Conservation (phyloP, 2,888 invertebrate genomes). For the Ophioninae sp. region DNA sequence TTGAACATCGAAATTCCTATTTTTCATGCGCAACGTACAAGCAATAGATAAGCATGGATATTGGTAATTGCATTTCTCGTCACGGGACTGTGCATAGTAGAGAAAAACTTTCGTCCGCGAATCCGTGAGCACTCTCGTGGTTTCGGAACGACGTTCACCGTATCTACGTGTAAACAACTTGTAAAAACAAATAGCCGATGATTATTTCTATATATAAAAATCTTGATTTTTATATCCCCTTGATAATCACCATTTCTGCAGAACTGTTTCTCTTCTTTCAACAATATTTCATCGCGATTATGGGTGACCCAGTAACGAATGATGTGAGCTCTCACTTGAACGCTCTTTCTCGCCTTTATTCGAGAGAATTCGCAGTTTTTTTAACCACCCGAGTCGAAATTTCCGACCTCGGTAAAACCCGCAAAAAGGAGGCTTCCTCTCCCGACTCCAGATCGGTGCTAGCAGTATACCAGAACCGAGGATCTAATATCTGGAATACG, state of each 20-base stretch:
- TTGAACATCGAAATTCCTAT: not conserved
- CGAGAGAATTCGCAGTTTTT: not conserved
- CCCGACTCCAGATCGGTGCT: too few relatives aligned
- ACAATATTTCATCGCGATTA: constrained; percentile 8
- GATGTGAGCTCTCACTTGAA: constrained; percentile 22
- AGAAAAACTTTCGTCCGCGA: constrained; percentile 58
- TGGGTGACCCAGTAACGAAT: not conserved
- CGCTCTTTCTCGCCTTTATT: not conserved
- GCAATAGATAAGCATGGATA: constrained; percentile 38
- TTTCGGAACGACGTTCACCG: constrained; percentile 19
- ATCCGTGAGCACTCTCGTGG: constrained; percentile 27
- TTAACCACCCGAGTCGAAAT: not conserved
- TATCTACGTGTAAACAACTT: not conserved
- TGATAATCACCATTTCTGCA: constrained; percentile 8
- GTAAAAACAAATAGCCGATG: constrained; percentile 23
- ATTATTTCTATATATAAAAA: not conserved
- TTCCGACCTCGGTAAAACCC: too few relatives aligned
- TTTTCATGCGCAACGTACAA: constrained; percentile 3
- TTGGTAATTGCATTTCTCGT: constrained; percentile 20
- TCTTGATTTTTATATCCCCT: constrained; percentile 9
- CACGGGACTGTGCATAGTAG: constrained; percentile 30
- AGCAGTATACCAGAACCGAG: too few relatives aligned
- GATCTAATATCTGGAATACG: too few relatives aligned
- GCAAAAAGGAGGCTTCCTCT: too few relatives aligned
- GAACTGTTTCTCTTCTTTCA: not conserved